phyloP scores from a whole-genome alignment of 2,888 invertebrate species.

The Andrena praecox region DNA sequence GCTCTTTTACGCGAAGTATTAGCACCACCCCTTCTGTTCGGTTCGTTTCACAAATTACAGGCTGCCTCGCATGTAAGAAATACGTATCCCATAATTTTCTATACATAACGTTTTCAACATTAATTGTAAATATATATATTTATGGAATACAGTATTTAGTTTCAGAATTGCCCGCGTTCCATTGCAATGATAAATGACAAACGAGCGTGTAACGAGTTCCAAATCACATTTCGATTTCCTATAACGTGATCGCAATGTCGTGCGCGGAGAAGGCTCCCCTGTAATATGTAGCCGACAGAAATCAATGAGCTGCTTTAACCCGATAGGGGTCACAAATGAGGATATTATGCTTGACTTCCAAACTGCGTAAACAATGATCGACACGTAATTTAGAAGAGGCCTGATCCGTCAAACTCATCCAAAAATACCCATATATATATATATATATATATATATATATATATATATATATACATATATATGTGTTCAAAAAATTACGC shows the following conservation, averaged over 20 bases:
- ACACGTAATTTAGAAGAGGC: constrained; percentile 4
- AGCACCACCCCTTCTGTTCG: too few relatives aligned
- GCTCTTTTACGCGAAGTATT: too few relatives aligned
- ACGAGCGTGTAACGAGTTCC: neutral
- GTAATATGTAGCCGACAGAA: neutral
- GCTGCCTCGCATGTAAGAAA: too few relatives aligned
- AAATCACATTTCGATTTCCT: neutral
- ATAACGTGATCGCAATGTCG: neutral
- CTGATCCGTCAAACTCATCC: neutral
- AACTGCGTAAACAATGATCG: constrained; percentile 40
- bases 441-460: neutral
- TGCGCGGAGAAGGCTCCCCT: neutral
- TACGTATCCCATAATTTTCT: too few relatives aligned
- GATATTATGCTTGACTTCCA: constrained; percentile 9
- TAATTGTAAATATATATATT: too few relatives aligned
- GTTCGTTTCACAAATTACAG: too few relatives aligned
- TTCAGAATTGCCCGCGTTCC: too few relatives aligned
- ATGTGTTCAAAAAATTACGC: too few relatives aligned
- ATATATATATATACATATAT: neutral
- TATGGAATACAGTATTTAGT: too few relatives aligned
- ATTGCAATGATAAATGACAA: neutral
- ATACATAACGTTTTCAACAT: too few relatives aligned
- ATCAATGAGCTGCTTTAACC: constrained; percentile 13
- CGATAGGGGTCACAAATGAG: constrained; percentile 10
- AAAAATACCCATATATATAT: neutral